phyloP scores from a whole-genome alignment of 1,140 invertebrate genomes.

The Brachionus sp. region DNA sequence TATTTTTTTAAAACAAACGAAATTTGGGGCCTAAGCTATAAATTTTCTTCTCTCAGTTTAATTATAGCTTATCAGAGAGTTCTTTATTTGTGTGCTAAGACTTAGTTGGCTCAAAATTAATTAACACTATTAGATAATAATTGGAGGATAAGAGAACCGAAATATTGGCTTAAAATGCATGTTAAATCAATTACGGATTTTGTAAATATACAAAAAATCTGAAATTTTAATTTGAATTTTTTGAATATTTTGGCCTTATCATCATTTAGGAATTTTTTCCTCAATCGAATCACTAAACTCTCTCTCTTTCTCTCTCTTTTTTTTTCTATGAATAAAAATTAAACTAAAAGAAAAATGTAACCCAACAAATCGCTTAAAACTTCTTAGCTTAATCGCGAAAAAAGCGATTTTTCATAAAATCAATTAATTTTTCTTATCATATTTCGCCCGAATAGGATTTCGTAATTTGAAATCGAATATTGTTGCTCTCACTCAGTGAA shows the following conservation, averaged over 20 bases:
- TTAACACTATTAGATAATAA: slow-evolving; percentile 36
- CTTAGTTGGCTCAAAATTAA: not conserved
- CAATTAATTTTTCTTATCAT: slow-evolving; percentile 39
- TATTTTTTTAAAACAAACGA: slow-evolving; percentile 4
- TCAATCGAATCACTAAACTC: not conserved
- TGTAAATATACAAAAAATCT: not conserved
- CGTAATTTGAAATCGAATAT: slow-evolving; percentile 39
- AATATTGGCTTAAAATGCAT: slow-evolving; percentile 19
- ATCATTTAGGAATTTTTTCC: too few species aligned
- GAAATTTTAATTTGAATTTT: slow-evolving; percentile 32
- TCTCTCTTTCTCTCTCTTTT: not conserved
- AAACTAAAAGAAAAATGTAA: not conserved
- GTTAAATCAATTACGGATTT: slow-evolving; percentile 35
- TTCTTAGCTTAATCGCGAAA: slow-evolving; percentile 2
- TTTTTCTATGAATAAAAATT: not conserved
- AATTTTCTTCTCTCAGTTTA: slow-evolving; percentile 27
- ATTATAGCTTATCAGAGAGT: slow-evolving; percentile 31
- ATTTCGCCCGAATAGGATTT: slow-evolving; percentile 29
- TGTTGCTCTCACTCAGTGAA: slow-evolving; percentile 16
- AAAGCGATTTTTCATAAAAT: slow-evolving; percentile 13
- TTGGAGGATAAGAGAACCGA: not conserved
- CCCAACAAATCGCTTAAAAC: not conserved
- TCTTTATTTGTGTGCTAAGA: not conserved
- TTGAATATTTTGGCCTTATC: not conserved
- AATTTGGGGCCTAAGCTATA: not conserved